Conservation (phyloP, 2,113 vertebrate genomes). For the Crotalus helleri region DNA sequence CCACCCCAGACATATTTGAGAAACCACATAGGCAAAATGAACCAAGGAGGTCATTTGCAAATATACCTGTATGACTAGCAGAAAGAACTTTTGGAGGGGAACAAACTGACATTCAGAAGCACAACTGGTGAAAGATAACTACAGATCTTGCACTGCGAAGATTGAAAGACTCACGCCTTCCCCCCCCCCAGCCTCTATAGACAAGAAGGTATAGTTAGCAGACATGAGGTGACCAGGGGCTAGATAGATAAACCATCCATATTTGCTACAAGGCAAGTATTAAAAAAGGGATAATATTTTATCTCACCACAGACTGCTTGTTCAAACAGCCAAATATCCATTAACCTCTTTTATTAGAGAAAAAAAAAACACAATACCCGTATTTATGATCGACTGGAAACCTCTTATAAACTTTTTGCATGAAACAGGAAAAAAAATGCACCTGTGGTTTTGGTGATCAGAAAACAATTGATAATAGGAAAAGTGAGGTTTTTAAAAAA, state of each 20-base stretch:
- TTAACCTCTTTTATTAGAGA: neutral
- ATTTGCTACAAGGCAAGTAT: neutral
- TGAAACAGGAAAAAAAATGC: neutral
- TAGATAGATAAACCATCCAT: neutral
- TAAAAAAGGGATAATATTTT: neutral
- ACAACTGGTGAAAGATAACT: slow-evolving; percentile 23
- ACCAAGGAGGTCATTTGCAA: slow-evolving; percentile 49
- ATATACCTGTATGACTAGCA: slow-evolving; percentile 44
- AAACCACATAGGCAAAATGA: slow-evolving; percentile 49
- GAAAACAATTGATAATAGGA: neutral
- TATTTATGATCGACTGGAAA: neutral
- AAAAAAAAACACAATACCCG: neutral
- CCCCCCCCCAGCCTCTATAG: neutral
- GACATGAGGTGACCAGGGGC: neutral
- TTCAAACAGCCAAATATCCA: neutral
- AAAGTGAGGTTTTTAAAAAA: neutral
- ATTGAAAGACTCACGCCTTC: neutral
- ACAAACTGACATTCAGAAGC: slow-evolving; percentile 40
- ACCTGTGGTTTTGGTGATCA: neutral
- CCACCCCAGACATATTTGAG: slow-evolving; percentile 45
- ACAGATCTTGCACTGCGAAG: slow-evolving; percentile 30
- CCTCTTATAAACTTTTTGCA: neutral
- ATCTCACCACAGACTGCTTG: neutral
- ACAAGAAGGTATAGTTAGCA: neutral
- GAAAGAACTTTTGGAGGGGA: slow-evolving; percentile 34